phyloP scores from a whole-genome alignment of 2,888 invertebrate species.

The Halocaridina rubra region DNA sequence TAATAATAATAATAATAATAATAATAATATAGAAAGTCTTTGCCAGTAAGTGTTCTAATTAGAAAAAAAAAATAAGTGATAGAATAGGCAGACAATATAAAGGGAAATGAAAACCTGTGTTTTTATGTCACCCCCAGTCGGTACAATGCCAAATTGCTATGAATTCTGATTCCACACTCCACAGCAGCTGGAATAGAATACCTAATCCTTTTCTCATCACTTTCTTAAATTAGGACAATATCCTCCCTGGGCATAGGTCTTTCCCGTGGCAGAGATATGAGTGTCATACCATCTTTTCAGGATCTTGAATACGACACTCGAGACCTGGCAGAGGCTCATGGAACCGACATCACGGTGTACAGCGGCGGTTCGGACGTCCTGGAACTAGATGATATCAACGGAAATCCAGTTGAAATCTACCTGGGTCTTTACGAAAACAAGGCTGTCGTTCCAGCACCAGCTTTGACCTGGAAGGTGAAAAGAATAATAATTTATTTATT shows the following conservation, averaged over 20 bases:
- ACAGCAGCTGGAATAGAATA: background rate
- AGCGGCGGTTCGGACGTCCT: slow-evolving; percentile 56
- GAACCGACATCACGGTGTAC: slow-evolving; percentile 46
- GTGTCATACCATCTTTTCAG: background rate
- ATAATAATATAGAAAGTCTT: no score
- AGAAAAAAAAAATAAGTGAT: no score
- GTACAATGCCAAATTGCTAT: no score
- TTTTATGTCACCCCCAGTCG: no score
- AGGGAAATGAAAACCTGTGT: no score
- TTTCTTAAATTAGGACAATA: background rate
- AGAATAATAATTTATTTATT: background rate
- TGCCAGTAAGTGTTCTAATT: no score
- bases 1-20: no score
- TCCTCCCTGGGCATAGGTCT: background rate
- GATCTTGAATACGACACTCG: slow-evolving; percentile 31
- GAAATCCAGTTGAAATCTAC: slow-evolving; percentile 38
- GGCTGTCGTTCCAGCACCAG: slow-evolving; percentile 62
- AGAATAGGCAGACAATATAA: no score
- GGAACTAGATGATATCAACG: slow-evolving; percentile 41
- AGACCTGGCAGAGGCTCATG: slow-evolving; percentile 25
- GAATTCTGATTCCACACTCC: no score
- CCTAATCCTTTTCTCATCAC: no score
- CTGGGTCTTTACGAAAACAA: slow-evolving; percentile 43
- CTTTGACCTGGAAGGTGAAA: slow-evolving; percentile 63
- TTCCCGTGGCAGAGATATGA: no score